phyloP scores from a whole-genome alignment of 2,797 vertebrate species.

The Melanotaenia pygmaea region DNA sequence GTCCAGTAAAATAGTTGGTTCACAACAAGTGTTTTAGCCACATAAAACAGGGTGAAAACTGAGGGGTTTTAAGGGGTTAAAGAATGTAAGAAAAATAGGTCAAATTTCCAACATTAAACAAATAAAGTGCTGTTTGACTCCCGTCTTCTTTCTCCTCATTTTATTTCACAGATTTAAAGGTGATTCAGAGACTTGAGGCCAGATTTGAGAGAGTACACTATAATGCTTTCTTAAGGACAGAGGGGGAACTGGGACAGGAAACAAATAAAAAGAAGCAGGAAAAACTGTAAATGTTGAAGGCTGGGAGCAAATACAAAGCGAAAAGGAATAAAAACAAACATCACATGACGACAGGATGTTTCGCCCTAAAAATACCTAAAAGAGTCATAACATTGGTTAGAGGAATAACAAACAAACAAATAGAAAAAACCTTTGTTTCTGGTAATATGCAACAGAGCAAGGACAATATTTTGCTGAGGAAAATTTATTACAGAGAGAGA shows the following conservation, averaged over 20 bases:
- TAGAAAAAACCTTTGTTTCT: not conserved
- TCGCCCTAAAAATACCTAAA: constrained; percentile 21
- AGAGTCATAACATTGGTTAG: constrained; percentile 8
- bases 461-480: constrained; percentile 8
- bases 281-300: constrained; percentile 21
- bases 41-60: no score
- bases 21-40: no score
- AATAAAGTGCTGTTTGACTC: not conserved
- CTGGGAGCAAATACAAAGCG: constrained; percentile 25
- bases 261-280: constrained; percentile 33
- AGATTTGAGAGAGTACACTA: not conserved
- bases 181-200: constrained; percentile 5
- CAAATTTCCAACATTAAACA: no score
- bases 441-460: constrained; percentile 4
- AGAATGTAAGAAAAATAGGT: no score
- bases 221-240: not conserved
- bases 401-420: not conserved
- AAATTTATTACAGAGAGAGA: constrained; percentile 6
- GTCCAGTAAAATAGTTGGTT: no score
- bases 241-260: constrained; percentile 35
- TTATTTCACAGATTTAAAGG: constrained; percentile 5
- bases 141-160: not conserved
- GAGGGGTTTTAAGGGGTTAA: no score
- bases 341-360: constrained; percentile 44
- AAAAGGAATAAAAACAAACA: constrained; percentile 21